Base-by-base conservation (phyloP, 2,888 invertebrate genomes). In the Aphrophora alni region DNA sequence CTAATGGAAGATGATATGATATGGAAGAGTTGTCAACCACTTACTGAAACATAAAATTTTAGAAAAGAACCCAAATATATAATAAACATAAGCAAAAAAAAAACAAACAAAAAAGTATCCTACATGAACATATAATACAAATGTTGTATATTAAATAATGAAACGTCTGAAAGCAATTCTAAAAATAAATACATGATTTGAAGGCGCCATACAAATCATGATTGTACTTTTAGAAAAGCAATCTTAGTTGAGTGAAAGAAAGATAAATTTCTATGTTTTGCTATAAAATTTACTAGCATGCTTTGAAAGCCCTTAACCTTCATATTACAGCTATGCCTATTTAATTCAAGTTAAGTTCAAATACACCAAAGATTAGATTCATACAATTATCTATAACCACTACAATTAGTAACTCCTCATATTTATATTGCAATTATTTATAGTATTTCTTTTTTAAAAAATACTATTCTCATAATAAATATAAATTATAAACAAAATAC, bases 161-260 rank as follows among this genome's bases (percentile, higher is more conserved):
- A 8, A 59, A 59, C 3, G 33, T 33, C 33, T 5, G 33, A 33
- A 14, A 59, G 21, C 59, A n/a, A 59, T 59, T 59, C 59, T 21
- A 59, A 59, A 59, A 59, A 5, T 59, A 59, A 59, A 59, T 59
- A 59, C 59, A 78, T 78, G 78, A 72, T 78, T 73, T 78, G 78
- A 72, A 78, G 78, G 78, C 78, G 78, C 78, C 78, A 78, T 77
- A 83, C 44, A 80, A 83, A 84, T 77, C 79, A 74, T 74, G 59
- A 59, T 59, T 59, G 21, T 59, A 59, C 5, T n/a, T 59, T 59
- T 21, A 59, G 59, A 59, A 59, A 21, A 59, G 59, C 21, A 21
- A 59, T 59, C 59, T 59, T 59, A 21, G 0, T 44, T 10, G 5
- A 33, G 44, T 2, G 44, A 44, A 44, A 17, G 44, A 7, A 5